A percentile compares a stretch with the other conserved stretches of the same genome.
These are phyloP conservation scores for Ylistrum balloti DNA, from an alignment of 1,140 invertebrate species.

Conservation along the genomic window DNA sequence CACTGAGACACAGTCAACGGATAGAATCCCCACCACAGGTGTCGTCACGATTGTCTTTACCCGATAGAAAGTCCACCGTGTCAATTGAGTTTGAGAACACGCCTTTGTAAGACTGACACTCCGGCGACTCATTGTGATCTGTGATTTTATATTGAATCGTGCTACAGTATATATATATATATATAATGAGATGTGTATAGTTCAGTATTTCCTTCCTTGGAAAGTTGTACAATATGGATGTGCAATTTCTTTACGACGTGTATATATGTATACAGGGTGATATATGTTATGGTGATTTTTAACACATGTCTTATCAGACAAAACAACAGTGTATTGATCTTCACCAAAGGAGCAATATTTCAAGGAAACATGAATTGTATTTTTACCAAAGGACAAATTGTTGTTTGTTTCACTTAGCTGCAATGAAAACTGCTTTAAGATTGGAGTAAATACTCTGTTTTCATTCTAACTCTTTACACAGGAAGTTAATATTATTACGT, in stretches of 20 bases:
- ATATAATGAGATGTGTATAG: too few species aligned
- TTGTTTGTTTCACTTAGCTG: too few species aligned
- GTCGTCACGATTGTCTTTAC: background rate
- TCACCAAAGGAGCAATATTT: background rate
- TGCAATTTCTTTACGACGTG: too few species aligned
- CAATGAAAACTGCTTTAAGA: too few species aligned
- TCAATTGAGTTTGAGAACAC: slow-evolving; percentile 1
- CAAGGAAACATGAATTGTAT: background rate
- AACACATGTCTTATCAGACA: background rate
- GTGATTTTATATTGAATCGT: slow-evolving; percentile 17
- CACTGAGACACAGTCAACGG: background rate
- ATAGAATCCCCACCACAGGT: background rate
- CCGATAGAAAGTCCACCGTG: background rate
- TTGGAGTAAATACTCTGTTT: too few species aligned
- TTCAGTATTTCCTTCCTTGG: background rate
- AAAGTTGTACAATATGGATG: background rate
- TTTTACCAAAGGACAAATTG: background rate
- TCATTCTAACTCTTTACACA: too few species aligned
- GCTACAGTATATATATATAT: background rate
- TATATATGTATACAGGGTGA: background rate
- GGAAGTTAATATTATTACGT: too few species aligned
- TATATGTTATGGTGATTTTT: background rate
- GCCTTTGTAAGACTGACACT: slow-evolving; percentile 11
- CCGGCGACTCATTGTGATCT: background rate
- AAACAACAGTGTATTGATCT: background rate